phyloP scores from a whole-genome alignment of 2,113 vertebrate genomes.

The Australoheros scitulus region DNA sequence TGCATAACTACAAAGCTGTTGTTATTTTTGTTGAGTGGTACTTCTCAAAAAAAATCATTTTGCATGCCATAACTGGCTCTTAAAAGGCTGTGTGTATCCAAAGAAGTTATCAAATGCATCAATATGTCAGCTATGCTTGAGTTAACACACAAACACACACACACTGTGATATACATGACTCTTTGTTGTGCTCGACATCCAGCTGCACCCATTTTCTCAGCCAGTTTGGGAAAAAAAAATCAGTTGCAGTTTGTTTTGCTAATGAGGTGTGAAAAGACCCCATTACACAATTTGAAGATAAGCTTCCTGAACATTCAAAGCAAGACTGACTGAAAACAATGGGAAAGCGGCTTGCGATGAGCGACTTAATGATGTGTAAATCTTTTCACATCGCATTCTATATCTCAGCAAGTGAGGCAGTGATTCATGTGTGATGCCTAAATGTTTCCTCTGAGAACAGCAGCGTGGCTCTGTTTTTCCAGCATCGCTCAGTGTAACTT shows the following conservation, averaged over 20 bases:
- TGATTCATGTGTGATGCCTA: slow-evolving; percentile 34
- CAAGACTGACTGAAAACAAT: slow-evolving; percentile 67
- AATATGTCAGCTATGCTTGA: not conserved
- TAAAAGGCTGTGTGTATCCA: not conserved
- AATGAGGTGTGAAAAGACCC: slow-evolving; percentile 78
- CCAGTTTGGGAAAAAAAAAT: slow-evolving; percentile 52
- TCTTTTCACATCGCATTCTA: slow-evolving; percentile 49
- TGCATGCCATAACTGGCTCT: not conserved
- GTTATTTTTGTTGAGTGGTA: not conserved
- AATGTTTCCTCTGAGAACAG: slow-evolving; percentile 43
- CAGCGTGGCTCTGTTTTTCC: not conserved
- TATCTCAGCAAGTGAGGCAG: slow-evolving; percentile 33
- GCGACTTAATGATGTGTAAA: slow-evolving; percentile 62
- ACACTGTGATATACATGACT: not conserved
- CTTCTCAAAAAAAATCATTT: not conserved
- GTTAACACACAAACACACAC: not conserved
- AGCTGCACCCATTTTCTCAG: slow-evolving; percentile 25
- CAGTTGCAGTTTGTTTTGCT: slow-evolving; percentile 60
- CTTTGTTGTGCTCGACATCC: slow-evolving; percentile 20
- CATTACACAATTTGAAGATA: slow-evolving; percentile 72
- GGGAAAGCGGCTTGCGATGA: slow-evolving; percentile 46
- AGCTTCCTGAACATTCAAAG: slow-evolving; percentile 68
- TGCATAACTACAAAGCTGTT: not conserved
- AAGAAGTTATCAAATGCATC: slow-evolving; percentile 36
- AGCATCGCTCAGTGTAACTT: not conserved